A percentile compares a stretch with the other conserved stretches of the same genome.
Conservation (phyloP, 1,140 invertebrate species). For the Drosophila tristis region DNA sequence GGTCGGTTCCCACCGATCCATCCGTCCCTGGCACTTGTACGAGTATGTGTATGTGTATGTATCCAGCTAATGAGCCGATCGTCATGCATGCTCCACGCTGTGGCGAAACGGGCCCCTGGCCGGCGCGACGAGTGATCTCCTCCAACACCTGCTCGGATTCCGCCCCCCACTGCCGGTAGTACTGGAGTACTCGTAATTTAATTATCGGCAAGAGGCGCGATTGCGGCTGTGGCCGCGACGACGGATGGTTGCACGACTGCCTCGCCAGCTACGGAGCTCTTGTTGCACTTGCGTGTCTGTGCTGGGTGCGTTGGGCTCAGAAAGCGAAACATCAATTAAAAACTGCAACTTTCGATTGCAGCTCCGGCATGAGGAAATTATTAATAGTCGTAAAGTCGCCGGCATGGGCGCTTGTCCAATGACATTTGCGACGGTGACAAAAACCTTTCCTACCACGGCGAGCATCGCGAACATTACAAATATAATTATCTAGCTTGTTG, state of each 20-base stretch:
- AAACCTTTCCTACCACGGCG: not conserved
- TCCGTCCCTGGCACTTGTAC: not conserved
- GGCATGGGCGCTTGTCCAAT: slow-evolving; percentile 18
- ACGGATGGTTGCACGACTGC: slow-evolving; percentile 37
- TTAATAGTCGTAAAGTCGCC: slow-evolving; percentile 19
- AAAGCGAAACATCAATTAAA: slow-evolving; percentile 76
- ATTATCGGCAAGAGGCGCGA: slow-evolving; percentile 58
- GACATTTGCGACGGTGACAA: slow-evolving; percentile 21
- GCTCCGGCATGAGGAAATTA: slow-evolving; percentile 63
- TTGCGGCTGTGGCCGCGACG: too few relatives aligned
- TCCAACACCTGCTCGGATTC: slow-evolving; percentile 49
- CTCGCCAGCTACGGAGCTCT: slow-evolving; percentile 21
- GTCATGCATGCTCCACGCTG: slow-evolving; percentile 6
- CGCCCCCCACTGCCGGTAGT: slow-evolving; percentile 11
- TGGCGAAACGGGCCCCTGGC: slow-evolving; percentile 1
- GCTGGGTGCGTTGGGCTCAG: slow-evolving; percentile 62
- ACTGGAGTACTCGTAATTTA: slow-evolving; percentile 48
- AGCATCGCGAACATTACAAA: too few relatives aligned
- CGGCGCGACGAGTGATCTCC: slow-evolving; percentile 9
- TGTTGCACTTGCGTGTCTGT: slow-evolving; percentile 56
- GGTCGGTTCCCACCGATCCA: not conserved
- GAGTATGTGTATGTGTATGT: not conserved
- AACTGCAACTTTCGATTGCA: slow-evolving; percentile 67
- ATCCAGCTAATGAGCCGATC: not conserved
- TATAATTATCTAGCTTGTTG: too few relatives aligned